Evolutionary conservation across 2,888 invertebrate species (phyloP), one percentile per base, ranked within the genome.

Genomic region (Seira sanloemensis): DNA sequence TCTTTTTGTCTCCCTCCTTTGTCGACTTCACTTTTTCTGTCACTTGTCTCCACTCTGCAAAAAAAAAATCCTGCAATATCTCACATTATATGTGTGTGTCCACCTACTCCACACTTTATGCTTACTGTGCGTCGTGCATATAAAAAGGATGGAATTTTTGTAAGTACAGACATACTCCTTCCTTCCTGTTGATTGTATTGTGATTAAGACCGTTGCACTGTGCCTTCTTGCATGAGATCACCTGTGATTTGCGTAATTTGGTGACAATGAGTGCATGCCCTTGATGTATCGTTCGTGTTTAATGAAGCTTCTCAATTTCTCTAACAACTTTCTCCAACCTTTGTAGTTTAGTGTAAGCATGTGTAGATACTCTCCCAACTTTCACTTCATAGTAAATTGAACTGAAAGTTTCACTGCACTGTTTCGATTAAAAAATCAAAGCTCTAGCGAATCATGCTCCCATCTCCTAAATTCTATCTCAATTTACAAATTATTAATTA

Each of bases 91-190:
- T 37, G 37, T 37, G 12, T 75, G 80, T 83, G 82, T 73, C 77
- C 37, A 83, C 77, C 62, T 65, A 65, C 68, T 82, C 37, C 37
- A 37, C 37, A 37, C 12, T 37, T 12, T 37, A 12, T 37, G 77
- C 77, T 73, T 83, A 77, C 72, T 73, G 12, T 83, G 62, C 69
- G 54, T 82, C 77, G 46, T 79, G 46, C 72, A 72, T 73, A 69
- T 7, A 7, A 66, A 66, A 83, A 83, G 82, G 82, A 78, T 83
- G 82, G 82, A 77, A n/a, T 66, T 65, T 66, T 77, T 73, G 82
- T 82, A 83, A 83, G 82, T 83, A 67, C 73, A 37, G 12, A 37
- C 4, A 37, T 37, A 4, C 37, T 37, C 37, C 37, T 37, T 37
- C 37, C 12, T 37, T 37, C 37, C 37, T 37, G 4, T 37, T 37